phyloP scores from a whole-genome alignment of 2,797 vertebrate genomes.

The Cirrhinus mrigala region DNA sequence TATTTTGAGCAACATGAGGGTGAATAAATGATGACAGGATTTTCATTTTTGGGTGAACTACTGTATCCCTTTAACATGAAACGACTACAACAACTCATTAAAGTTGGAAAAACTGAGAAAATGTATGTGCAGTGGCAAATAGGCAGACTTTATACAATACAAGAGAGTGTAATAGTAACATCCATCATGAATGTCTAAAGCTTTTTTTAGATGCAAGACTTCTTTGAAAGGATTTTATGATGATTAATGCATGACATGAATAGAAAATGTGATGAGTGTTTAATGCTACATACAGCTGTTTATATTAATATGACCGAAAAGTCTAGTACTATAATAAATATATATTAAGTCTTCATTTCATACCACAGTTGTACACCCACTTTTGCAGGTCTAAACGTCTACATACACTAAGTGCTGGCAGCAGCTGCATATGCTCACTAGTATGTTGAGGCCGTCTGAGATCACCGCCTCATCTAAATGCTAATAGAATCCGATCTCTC shows the following conservation, averaged over 20 bases:
- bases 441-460: slow-evolving; percentile 14
- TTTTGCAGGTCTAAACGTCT: background rate
- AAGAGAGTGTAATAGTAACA: background rate
- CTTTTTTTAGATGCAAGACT: background rate
- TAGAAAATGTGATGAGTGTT: background rate
- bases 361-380: background rate
- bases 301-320: background rate
- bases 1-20: background rate
- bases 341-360: background rate
- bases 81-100: background rate
- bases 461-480: slow-evolving; percentile 73
- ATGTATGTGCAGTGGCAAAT: background rate
- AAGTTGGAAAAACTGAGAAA: background rate
- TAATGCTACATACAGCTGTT: background rate
- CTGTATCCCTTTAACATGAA: background rate
- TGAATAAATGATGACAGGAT: background rate
- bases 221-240: background rate
- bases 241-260: background rate
- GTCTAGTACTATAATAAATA: background rate
- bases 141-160: background rate
- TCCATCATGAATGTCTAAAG: background rate
- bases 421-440: slow-evolving; percentile 23
- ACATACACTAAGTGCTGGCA: slow-evolving; percentile 14
- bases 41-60: background rate
- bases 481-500: slow-evolving; percentile 70